These are phyloP conservation scores for Pyrgilauda ruficollis DNA, from an alignment of 2,113 vertebrate species.

Conservation along the genomic window DNA sequence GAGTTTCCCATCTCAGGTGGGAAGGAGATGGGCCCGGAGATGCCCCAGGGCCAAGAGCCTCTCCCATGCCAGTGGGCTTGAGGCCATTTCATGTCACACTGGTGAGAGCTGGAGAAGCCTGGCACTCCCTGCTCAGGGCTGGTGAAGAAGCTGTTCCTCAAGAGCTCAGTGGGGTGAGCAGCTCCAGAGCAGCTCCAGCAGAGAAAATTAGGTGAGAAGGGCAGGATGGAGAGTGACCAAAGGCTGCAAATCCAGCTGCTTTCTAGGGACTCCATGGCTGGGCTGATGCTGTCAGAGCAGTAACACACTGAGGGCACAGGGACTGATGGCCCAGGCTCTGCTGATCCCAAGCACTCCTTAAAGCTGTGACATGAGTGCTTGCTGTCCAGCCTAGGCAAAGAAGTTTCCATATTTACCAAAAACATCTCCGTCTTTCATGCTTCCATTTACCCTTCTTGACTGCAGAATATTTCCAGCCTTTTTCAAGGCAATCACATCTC, in stretches of 20 bases:
- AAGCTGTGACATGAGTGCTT: neutral
- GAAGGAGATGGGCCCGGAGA: neutral
- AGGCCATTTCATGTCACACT: accelerated
- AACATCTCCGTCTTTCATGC: neutral
- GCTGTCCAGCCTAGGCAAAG: neutral
- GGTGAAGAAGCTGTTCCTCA: neutral
- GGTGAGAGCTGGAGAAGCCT: neutral
- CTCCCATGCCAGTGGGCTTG: neutral
- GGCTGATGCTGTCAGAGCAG: neutral
- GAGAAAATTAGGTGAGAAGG: neutral
- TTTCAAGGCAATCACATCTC: neutral
- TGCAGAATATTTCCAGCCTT: neutral
- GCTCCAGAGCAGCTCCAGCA: neutral
- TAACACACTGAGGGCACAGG: neutral
- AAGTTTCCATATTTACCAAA: neutral
- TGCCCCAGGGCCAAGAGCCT: neutral
- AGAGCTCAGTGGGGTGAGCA: neutral
- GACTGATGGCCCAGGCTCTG: neutral
- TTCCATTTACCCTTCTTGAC: neutral
- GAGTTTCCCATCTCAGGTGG: neutral
- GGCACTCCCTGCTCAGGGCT: neutral
- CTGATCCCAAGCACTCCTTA: neutral
- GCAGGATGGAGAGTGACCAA: neutral
- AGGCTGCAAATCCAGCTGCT: neutral
- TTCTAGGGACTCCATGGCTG: accelerated